Evolutionary conservation across 2,113 vertebrate species (phyloP).

Genomic region (Corythaixoides concolor): DNA sequence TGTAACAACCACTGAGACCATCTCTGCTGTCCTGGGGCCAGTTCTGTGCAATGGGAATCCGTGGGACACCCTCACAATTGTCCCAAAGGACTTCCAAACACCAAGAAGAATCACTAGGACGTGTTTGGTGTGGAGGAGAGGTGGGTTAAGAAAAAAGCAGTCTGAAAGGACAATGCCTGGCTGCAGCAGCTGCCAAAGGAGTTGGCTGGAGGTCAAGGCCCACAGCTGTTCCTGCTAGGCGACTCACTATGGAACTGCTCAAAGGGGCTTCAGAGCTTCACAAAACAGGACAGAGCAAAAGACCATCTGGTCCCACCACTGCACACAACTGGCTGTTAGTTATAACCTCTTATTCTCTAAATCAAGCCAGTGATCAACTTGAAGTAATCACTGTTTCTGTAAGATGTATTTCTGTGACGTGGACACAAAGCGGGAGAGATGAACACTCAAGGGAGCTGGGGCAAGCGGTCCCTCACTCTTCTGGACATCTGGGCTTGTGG

Average conservation of each 20-base stretch:
- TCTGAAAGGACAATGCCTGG: neutral
- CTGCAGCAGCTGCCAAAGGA: neutral
- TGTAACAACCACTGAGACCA: neutral
- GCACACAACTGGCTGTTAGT: neutral
- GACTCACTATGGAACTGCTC: neutral
- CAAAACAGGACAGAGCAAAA: neutral
- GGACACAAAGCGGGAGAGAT: neutral
- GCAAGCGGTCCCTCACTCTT: accelerated
- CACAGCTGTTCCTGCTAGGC: neutral
- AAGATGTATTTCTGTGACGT: neutral
- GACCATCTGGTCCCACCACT: neutral
- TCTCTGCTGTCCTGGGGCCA: neutral
- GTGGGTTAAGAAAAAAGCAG: too few relatives aligned
- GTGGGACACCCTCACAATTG: neutral
- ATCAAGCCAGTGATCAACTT: neutral
- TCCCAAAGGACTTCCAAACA: neutral
- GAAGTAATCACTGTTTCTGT: neutral
- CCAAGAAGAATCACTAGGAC: accelerated
- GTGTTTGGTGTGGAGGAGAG: neutral
- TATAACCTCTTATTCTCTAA: neutral
- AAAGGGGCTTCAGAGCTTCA: neutral
- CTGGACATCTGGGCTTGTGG: accelerated
- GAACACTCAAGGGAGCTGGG: neutral
- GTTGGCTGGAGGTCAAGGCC: neutral
- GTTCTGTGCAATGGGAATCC: neutral